Conservation (phyloP, 1,140 invertebrate genomes). For the Battus philenor region DNA sequence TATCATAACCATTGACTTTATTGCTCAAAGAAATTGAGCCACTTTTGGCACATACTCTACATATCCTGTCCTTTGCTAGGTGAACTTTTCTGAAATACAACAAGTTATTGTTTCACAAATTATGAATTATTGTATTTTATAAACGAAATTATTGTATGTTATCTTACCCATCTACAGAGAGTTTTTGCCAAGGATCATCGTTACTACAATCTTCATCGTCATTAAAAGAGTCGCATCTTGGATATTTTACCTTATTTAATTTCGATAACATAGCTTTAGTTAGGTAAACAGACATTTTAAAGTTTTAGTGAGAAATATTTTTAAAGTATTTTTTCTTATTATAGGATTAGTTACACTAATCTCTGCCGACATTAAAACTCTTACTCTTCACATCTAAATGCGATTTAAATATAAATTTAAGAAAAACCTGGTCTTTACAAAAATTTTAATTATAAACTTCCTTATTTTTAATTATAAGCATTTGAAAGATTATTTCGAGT, state of each 20-base stretch:
- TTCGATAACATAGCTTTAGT: conserved; percentile 58
- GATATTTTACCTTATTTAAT: conserved; percentile 46
- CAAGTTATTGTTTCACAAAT: conserved; percentile 4
- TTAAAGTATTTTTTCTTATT: too few species aligned
- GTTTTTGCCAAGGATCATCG: conserved; percentile 52
- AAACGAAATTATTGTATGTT: background rate
- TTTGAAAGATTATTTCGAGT: too few species aligned
- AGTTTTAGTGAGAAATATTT: too few species aligned
- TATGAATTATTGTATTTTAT: conserved; percentile 20
- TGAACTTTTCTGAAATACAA: conserved; percentile 44
- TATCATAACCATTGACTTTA: conserved; percentile 49
- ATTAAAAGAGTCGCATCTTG: conserved; percentile 22
- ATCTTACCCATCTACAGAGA: conserved; percentile 40
- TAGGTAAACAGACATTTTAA: conserved; percentile 58
- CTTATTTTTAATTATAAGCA: too few species aligned
- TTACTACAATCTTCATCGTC: conserved; percentile 26
- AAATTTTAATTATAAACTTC: too few species aligned
- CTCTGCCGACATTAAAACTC: too few species aligned
- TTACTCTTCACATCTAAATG: too few species aligned
- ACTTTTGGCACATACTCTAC: conserved; percentile 57
- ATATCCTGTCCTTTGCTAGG: conserved; percentile 55
- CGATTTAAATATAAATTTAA: too few species aligned
- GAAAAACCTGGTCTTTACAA: too few species aligned
- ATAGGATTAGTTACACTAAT: too few species aligned
- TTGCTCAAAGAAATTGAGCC: conserved; percentile 45